Base-by-base conservation (phyloP, 2,113 vertebrate species). In the Eulemur macaco region DNA sequence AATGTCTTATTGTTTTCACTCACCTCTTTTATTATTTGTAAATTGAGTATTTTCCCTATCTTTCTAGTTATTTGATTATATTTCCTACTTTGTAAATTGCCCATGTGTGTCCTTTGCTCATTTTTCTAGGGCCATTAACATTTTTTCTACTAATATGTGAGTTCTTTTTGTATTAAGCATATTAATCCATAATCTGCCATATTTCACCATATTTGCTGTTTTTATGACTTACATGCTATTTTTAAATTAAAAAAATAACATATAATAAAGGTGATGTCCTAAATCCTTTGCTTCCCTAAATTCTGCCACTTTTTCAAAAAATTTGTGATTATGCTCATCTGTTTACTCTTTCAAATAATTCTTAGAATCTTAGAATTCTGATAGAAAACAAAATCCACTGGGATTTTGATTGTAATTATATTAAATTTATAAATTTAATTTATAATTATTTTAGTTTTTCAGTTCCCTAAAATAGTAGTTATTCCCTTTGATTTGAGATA, bases 361-460 rank as follows among this genome's bases (percentile, higher is more conserved):
- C n/a, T 91, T 66, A 81, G 4, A 76, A 52, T 93, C n/a, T 87
- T 81, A 76, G 42, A 92, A 86, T 77, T 93, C 45, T 74, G 15
- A 92, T 73, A 50, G 27, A 77, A 96, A 85, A 71, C 18, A 95
- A 89, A 89, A 60, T 66, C 50, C 42, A 77, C 4, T 29, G 10
- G 21, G 15, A 23, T 78, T 86, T 83, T 71, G 20, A 52, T 50
- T 88, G 13, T 34, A 80, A 60, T 89, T 37, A 77, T 54, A 89
- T 56, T 91, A 69, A 71, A 86, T 68, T 58, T 78, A 77, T 77
- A 89, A 89, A 78, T 74, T 82, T 69, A 47, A 78, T 52, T 97
- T 83, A 73, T 66, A 84, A 73, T 92, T 84, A 85, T 8, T 93
- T 96, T 91, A 88, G 17, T 94, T 96, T 93, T 71, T 15, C 11